These are phyloP conservation scores for Psittacara wagleri DNA, from an alignment of 2,113 vertebrate genomes.

Conservation along the genomic window DNA sequence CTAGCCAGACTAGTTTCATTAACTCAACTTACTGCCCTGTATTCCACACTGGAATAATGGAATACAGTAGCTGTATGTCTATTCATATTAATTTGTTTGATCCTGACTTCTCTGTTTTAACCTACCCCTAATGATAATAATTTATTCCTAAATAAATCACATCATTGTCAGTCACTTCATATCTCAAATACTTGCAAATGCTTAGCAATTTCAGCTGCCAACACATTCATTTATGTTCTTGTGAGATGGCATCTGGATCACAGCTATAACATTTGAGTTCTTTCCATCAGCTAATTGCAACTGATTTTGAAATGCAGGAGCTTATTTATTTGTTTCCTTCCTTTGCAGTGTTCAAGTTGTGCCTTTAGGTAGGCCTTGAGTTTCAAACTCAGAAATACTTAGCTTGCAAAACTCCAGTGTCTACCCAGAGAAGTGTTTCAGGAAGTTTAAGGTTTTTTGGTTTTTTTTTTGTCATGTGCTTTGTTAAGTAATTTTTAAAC, in stretches of 20 bases:
- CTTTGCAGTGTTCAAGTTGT: not conserved
- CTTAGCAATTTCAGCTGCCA: conserved; percentile 52
- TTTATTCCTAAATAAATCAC: conserved; percentile 17
- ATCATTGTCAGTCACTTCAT: conserved; percentile 8
- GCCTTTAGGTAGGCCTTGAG: not conserved
- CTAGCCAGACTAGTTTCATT: not conserved
- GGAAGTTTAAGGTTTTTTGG: not conserved
- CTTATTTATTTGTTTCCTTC: conserved; percentile 15
- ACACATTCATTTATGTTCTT: conserved; percentile 42
- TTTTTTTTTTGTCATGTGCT: not conserved
- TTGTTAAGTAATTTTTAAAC: not conserved
- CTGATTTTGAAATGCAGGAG: not conserved
- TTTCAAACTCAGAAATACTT: not conserved
- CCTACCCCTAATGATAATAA: not conserved
- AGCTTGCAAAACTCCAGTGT: not conserved
- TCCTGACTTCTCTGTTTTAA: not conserved
- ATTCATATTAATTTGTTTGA: not conserved
- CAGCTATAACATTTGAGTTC: conserved; percentile 17
- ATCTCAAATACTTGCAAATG: conserved; percentile 37
- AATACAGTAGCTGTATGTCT: not conserved
- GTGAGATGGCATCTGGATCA: conserved; percentile 42
- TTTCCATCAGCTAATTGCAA: conserved; percentile 59
- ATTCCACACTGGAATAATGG: not conserved
- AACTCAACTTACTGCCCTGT: not conserved
- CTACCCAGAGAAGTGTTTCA: not conserved